Base-by-base conservation (phyloP, 2,797 vertebrate genomes). In the Sorex maritimensis region DNA sequence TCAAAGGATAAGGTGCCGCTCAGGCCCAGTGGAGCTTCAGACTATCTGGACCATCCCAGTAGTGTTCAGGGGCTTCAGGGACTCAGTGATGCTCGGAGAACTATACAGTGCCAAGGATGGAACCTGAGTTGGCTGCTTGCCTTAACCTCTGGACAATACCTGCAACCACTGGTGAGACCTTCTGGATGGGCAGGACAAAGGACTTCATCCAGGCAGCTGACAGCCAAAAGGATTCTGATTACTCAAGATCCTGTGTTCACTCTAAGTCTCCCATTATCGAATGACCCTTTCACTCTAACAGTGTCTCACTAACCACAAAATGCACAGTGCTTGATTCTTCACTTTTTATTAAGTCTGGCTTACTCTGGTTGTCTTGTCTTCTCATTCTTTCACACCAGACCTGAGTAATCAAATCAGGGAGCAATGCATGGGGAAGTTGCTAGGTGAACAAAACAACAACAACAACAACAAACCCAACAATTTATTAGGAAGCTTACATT, bases 291-390 rank as follows among this genome's bases (percentile, higher is more conserved):
- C 19, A 38, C 79, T 63, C 80, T 49, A n/a, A 71, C 19, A 26
- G 7, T 46, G 61, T 61, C 72, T 72, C 65, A 92, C 93, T 86
- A 38, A 83, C 84, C 77, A 73, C 73, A 73, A n/a, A 77, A 2
- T 58, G 44, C 46, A 68, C 0, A 0, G 13, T 13, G 46, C 79
- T 63, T 72, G 34, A 49, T 86, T 52, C 14, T 28, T 63, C 90
- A 52, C 17, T 1, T 61, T 74, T 63, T 69, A 68, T 73, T 55
- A 72, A 69, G 24, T 86, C 81, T 73, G 17, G 17, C 6, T 67
- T 72, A 86, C 14, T 11, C 5, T 0, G 21, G 24, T 34, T 55
- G 73, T 49, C 69, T 61, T 75, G 5, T 26, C 77, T 30, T 71
- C 19, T 5, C 11, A 67, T 68, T 68, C 61, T 84, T 23, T 72